phyloP scores from a whole-genome alignment of 2,888 invertebrate genomes.

The Odiellus spinosus region DNA sequence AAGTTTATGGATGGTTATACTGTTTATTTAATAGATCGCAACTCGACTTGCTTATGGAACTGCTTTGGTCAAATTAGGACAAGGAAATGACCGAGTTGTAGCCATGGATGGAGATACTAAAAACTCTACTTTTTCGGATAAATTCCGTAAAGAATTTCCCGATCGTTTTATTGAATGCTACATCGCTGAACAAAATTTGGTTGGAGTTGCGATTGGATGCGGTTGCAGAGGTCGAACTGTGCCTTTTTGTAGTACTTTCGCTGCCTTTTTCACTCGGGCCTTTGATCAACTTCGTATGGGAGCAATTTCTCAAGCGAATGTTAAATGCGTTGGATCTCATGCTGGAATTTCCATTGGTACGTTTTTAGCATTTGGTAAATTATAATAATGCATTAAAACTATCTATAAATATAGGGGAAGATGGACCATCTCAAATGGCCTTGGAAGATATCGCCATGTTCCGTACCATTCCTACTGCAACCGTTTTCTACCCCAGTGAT shows the following conservation, averaged over 20 bases:
- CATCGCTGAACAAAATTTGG: conserved; percentile 97
- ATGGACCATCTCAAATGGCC: conserved; percentile 98
- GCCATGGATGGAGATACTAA: conserved; percentile 96
- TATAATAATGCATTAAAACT: no score
- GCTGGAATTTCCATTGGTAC: conserved; percentile 90
- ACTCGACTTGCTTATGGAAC: conserved; percentile 88
- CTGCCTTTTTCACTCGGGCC: conserved; percentile 89
- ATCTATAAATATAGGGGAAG: conserved; percentile 42
- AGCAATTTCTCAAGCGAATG: conserved; percentile 93
- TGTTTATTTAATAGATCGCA: conserved; percentile 42
- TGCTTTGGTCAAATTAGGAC: conserved; percentile 72
- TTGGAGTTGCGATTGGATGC: conserved; percentile 87
- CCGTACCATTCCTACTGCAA: conserved; percentile 61
- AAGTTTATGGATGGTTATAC: conserved; percentile 26
- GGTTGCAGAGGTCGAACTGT: conserved; percentile 82
- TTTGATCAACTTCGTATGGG: conserved; percentile 99
- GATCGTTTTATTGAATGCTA: conserved; percentile 87
- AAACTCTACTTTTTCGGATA: conserved; percentile 94
- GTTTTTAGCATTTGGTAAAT: no score
- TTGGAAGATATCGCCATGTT: conserved; percentile 96
- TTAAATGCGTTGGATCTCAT: conserved; percentile 92
- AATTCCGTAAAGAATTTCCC: conserved; percentile 51
- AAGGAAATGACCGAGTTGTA: conserved; percentile 54
- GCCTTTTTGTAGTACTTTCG: conserved; percentile 92
- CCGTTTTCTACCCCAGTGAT: conserved; percentile 59